phyloP scores from a whole-genome alignment of 1,140 invertebrate genomes.

The Aphis craccivora region DNA sequence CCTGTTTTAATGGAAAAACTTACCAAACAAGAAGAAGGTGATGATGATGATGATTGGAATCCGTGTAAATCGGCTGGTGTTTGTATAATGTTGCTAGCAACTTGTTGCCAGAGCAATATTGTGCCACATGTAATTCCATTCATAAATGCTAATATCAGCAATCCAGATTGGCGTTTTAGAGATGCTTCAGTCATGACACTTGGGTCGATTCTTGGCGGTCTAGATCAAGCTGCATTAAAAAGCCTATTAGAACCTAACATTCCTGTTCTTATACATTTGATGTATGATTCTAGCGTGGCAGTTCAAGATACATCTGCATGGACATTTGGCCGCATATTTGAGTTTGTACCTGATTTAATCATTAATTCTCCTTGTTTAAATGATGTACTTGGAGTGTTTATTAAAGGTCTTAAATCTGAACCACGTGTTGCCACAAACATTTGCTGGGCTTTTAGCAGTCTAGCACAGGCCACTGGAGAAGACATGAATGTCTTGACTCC shows the following conservation, averaged over 20 bases:
- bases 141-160: constrained; percentile 93
- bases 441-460: constrained; percentile 98
- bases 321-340: constrained; percentile 97
- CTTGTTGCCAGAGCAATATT: constrained; percentile 97
- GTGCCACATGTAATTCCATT: constrained; percentile 97
- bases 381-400: constrained; percentile 86
- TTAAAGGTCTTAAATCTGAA: constrained; percentile 88
- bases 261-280: constrained; percentile 90
- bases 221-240: constrained; percentile 86
- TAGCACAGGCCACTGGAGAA: constrained; percentile 98
- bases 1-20: constrained; percentile 93
- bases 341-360: constrained; percentile 94
- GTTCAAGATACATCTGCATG: constrained; percentile 97
- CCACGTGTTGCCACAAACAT: constrained; percentile 97
- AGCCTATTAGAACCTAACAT: constrained; percentile 96
- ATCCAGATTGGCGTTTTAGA: constrained; percentile 90
- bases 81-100: constrained; percentile 97
- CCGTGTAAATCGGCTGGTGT: constrained; percentile 99
- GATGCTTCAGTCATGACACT: constrained; percentile 99
- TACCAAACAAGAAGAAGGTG: constrained; percentile 91
- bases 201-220: constrained; percentile 93
- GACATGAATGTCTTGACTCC: constrained; percentile 77
- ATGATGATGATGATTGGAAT: constrained; percentile 99
- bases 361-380: constrained; percentile 79
- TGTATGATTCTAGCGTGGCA: constrained; percentile 91